A percentile compares a stretch with the other conserved stretches of the same genome.
Conservation (phyloP, 1,140 invertebrate genomes). For the Macrobrachium nipponense region DNA sequence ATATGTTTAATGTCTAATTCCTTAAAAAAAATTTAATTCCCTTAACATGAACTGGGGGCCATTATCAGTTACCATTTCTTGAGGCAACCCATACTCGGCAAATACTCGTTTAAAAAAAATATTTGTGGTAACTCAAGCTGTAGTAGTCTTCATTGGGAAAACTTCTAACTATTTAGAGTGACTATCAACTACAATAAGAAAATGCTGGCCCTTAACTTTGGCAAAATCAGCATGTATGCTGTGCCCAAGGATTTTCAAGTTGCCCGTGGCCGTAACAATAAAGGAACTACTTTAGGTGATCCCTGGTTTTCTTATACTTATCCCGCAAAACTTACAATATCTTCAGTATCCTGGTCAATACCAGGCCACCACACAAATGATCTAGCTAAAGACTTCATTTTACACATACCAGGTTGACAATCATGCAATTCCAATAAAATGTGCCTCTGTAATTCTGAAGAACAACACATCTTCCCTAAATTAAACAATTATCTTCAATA, state of each 20-base stretch:
- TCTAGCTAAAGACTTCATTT: constrained; percentile 67
- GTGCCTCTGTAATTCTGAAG: constrained; percentile 63
- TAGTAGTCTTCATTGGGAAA: too few species aligned
- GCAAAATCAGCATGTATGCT: constrained; percentile 66
- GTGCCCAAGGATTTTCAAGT: constrained; percentile 65
- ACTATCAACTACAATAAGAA: constrained; percentile 31
- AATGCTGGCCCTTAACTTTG: constrained; percentile 12
- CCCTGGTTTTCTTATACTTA: not conserved
- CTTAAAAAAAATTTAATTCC: too few species aligned
- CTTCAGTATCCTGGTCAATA: constrained; percentile 67
- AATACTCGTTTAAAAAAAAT: too few species aligned
- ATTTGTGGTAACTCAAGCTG: too few species aligned
- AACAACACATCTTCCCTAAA: constrained; percentile 16
- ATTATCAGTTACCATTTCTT: too few species aligned
- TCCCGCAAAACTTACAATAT: not conserved
- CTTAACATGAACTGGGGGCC: too few species aligned
- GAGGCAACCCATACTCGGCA: too few species aligned
- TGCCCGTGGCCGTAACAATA: constrained; percentile 48
- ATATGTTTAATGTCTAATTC: too few species aligned
- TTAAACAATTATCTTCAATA: constrained; percentile 17
- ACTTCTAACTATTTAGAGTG: constrained; percentile 30
- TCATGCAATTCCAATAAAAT: constrained; percentile 7
- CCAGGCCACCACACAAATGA: constrained; percentile 66
- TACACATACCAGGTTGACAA: constrained; percentile 62
- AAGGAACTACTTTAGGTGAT: constrained; percentile 53